These are phyloP conservation scores for Cremastinae sp. DNA, from an alignment of 2,888 invertebrate species.

Conservation along the genomic window DNA sequence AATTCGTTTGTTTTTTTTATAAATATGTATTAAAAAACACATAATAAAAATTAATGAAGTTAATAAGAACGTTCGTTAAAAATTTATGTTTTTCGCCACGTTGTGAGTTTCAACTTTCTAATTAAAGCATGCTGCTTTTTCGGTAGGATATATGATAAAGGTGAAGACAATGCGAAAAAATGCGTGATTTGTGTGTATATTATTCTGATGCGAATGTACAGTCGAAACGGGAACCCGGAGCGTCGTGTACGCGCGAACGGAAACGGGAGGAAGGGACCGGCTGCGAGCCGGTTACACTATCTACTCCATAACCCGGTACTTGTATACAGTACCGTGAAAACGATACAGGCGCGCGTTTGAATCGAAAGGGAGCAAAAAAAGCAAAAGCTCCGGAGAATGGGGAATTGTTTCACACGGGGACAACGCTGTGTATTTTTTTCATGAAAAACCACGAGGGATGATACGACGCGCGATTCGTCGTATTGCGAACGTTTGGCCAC, in stretches of 20 bases:
- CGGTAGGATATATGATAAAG: neutral
- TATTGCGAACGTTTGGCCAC: slow-evolving; percentile 59
- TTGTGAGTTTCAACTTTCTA: neutral
- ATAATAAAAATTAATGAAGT: neutral
- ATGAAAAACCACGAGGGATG: slow-evolving; percentile 32
- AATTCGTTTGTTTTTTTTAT: too few species aligned
- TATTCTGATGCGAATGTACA: slow-evolving; percentile 18
- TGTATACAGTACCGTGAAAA: slow-evolving; percentile 40
- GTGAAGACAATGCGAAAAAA: neutral
- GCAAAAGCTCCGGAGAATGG: slow-evolving; percentile 16
- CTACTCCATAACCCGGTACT: slow-evolving; percentile 35
- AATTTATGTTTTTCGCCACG: too few species aligned
- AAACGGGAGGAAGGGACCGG: slow-evolving; percentile 9
- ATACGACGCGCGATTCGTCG: slow-evolving; percentile 64
- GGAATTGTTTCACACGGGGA: slow-evolving; percentile 34
- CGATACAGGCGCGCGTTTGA: slow-evolving; percentile 30
- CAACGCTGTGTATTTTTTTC: slow-evolving; percentile 21
- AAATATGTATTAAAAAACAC: too few species aligned
- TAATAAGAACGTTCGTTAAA: neutral
- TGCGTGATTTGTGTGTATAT: too few species aligned
- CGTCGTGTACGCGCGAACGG: neutral
- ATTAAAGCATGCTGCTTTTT: neutral
- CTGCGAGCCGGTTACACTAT: slow-evolving; percentile 45
- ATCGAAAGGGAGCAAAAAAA: slow-evolving; percentile 18
- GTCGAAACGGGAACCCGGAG: neutral